Evolutionary conservation across 2,888 invertebrate species (phyloP), one percentile per base, ranked within the genome.

Genomic region (Tricholauxania praeusta): DNA sequence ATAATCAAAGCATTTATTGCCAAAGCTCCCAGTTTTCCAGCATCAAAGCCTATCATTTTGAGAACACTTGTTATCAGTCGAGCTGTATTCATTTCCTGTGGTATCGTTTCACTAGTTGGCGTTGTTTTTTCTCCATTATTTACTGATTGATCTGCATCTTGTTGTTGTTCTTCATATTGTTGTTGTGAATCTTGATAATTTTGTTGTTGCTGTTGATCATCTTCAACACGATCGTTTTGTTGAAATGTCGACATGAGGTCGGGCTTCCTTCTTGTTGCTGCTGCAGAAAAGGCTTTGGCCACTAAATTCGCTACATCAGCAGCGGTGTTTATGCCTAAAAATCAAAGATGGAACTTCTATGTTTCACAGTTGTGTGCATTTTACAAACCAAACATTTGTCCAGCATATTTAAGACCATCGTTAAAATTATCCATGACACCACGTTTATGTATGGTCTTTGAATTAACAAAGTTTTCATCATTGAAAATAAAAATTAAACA

Each of bases 1-100:
- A 95, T 94, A 76, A 96, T 92, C 17, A 95, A 89, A 22, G 93
- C 94, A 84, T 96, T 96, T 17, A 96, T 90, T 15, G 94, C 94
- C 55, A 95, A 92, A 0, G 95, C 95, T 48, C 93, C 93, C 74
- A 95, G 89, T 87, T 94, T 93, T 72, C 90, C 91, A 0, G 92
- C 90, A 83, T 95, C 93, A 68, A 96, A 89, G 22, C 94, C 95
- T 78, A 96, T 89, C 71, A 95, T 86, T 63, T 91, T 89, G 75
- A 95, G 89, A 79, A 94, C 89, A 15, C 89, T 89, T 8, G 80
- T 79, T 51, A 87, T 74, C 74, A 84, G 78, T 75, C 82, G 78
- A 1, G 79, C 77, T 6, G 79, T 78, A 47, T 76, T 79, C 60
- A 81, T 79, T 12, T 79, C 78, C n/a, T 14, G 32, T 12, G 52